Base-by-base conservation (phyloP, 2,797 vertebrate species). In the Euthynnus affinis region DNA sequence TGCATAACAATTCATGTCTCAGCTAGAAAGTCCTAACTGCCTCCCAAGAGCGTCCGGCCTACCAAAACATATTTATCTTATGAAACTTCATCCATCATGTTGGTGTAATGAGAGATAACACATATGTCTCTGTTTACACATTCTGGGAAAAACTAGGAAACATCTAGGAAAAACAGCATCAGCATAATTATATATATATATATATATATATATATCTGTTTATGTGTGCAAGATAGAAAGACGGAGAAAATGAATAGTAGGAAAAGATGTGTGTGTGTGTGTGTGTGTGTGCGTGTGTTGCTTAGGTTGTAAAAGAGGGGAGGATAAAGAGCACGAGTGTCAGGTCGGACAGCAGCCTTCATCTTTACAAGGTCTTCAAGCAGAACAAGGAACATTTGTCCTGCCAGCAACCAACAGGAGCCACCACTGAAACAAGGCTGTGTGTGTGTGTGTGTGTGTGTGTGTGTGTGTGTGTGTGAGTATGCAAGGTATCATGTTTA, bases 401-500 rank as follows among this genome's bases (percentile, higher is more conserved):
- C 80, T 85, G 75, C 84, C 75, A 80, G 74, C 58, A 75, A 73
- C 71, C 71, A 88, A 87, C 80, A 68, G 82, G 66, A 89, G 82
- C 78, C 76, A 22, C 48, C 34, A 32, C 77, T 74, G 62, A 73
- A 88, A 88, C 80, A 81, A 64, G 59, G 1, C 55, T 65, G 77
- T 46, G 46, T 46, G 57, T 42, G 61, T 52, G 60, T 60, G 55
- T 25, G 27, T 56, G 61, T n/a, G n/a, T n/a, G n/a, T n/a, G n/a
- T n/a, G n/a, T n/a, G n/a, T n/a, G n/a, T n/a, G n/a, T 65, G 77
- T 46, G 46, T 46, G 57, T 42, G 61, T 52, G 60, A 63, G 55
- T 25, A 32, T 56, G 61, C 40, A 27, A 71, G 72, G 77, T 80
- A 86, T 89, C 77, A 73, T 90, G 90, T 92, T 92, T 80, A 80